Conservation (phyloP, 2,113 vertebrate genomes). For the Seriola quinqueradiata region DNA sequence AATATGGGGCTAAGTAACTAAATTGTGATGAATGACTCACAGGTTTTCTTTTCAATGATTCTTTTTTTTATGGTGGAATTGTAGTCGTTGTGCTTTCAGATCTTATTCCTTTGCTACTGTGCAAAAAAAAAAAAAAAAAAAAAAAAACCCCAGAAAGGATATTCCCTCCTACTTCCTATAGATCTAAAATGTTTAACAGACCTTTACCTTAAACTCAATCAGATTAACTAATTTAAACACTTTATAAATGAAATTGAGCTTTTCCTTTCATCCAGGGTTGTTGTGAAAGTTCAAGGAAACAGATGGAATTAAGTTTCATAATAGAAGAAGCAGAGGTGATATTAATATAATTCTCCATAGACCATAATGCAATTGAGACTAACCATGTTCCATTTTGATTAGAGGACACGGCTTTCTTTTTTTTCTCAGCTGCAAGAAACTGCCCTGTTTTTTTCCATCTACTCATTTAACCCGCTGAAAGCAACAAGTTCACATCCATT, state of each 20-base stretch:
- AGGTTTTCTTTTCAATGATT: constrained; percentile 61
- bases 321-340: neutral
- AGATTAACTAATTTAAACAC: neutral
- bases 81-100: constrained; percentile 8
- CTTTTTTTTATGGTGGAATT: constrained; percentile 41
- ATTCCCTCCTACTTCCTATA: neutral
- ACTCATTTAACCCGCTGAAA: neutral
- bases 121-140: neutral
- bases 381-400: constrained; percentile 28
- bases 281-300: constrained; percentile 9
- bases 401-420: constrained; percentile 4
- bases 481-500: constrained; percentile 12
- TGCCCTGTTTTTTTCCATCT: neutral
- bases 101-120: constrained; percentile 22
- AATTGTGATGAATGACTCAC: constrained; percentile 81
- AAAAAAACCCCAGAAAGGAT: neutral
- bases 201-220: neutral
- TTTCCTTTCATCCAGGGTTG: neutral
- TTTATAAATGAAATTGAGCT: neutral
- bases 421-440: constrained; percentile 27
- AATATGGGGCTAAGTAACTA: constrained; percentile 76
- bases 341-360: constrained; percentile 8
- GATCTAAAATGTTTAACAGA: constrained; percentile 17
- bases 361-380: constrained; percentile 16
- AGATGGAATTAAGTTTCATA: neutral